phyloP scores from a whole-genome alignment of 2,797 vertebrate genomes.

The Chaenodraco wilsoni region DNA sequence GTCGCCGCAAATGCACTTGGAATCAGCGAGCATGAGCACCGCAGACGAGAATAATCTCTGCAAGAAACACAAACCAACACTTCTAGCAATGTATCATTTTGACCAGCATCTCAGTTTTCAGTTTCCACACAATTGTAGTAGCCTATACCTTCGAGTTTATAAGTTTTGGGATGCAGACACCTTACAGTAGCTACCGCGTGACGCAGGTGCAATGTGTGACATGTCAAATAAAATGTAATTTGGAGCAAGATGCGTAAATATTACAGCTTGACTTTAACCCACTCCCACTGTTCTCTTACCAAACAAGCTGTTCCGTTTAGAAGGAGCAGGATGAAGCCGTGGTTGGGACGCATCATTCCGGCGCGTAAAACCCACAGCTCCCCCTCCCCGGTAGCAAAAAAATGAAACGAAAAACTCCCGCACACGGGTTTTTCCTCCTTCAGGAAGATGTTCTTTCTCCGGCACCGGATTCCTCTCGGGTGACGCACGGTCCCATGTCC shows the following conservation, averaged over 20 bases:
- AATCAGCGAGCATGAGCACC: not conserved
- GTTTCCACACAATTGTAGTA: not conserved
- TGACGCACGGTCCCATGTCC: constrained; percentile 83
- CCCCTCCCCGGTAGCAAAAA: constrained; percentile 47
- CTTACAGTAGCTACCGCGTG: not conserved
- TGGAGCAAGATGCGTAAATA: constrained; percentile 12
- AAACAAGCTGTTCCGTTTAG: constrained; percentile 87
- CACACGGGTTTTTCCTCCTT: constrained; percentile 69
- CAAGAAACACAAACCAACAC: constrained; percentile 1
- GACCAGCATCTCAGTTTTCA: not conserved
- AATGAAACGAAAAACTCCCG: constrained; percentile 46
- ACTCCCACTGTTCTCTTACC: constrained; percentile 77
- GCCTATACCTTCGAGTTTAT: constrained; percentile 22
- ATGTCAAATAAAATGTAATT: not conserved
- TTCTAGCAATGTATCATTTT: not conserved
- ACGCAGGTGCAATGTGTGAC: constrained; percentile 19
- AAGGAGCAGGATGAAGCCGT: constrained; percentile 86
- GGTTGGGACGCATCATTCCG: constrained; percentile 85
- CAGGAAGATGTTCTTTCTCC: constrained; percentile 78
- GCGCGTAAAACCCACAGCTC: constrained; percentile 71
- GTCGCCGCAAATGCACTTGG: not conserved
- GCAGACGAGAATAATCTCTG: not conserved
- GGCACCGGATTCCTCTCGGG: constrained; percentile 71
- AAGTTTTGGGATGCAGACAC: constrained; percentile 31
- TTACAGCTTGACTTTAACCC: constrained; percentile 41